Percentiles rank a stretch among this genome's conserved stretches.
phyloP scores from a whole-genome alignment of 1,140 invertebrate species.

The Pseudachorutes palmiensis region DNA sequence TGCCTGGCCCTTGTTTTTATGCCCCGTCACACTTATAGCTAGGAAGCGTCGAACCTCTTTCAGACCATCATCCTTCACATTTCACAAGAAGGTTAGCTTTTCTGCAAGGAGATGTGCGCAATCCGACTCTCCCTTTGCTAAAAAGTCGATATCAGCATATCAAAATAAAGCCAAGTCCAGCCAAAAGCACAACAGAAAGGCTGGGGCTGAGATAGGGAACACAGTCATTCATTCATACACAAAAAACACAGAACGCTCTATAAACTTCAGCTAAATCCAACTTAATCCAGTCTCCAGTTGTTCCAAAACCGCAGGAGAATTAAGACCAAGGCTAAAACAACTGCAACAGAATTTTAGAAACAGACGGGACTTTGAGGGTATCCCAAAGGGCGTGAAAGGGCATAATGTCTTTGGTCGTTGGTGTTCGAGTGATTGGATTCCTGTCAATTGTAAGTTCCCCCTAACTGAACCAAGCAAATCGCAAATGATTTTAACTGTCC shows the following conservation, averaged over 20 bases:
- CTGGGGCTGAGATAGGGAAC: not conserved
- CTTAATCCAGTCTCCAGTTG: not conserved
- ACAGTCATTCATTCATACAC: not conserved
- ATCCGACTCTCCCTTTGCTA: not conserved
- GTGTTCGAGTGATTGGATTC: not conserved
- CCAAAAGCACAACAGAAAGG: not conserved
- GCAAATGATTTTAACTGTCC: not conserved
- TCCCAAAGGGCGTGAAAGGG: not conserved
- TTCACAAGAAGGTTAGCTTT: not conserved
- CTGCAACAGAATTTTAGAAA: no score
- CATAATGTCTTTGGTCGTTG: not conserved
- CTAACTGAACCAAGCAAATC: not conserved
- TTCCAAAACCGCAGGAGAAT: not conserved
- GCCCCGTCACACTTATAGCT: no score
- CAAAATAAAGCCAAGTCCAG: not conserved
- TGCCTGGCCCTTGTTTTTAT: not conserved
- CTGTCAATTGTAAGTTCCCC: not conserved
- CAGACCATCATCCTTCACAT: not conserved
- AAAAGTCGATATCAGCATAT: conserved; percentile 3
- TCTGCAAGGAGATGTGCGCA: not conserved
- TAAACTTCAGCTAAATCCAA: not conserved
- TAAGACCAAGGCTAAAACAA: not conserved
- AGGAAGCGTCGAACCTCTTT: no score
- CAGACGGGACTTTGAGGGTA: not conserved
- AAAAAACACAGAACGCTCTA: not conserved